Conservation (phyloP, 2,888 invertebrate species). For the Lacanobia wlatinum region DNA sequence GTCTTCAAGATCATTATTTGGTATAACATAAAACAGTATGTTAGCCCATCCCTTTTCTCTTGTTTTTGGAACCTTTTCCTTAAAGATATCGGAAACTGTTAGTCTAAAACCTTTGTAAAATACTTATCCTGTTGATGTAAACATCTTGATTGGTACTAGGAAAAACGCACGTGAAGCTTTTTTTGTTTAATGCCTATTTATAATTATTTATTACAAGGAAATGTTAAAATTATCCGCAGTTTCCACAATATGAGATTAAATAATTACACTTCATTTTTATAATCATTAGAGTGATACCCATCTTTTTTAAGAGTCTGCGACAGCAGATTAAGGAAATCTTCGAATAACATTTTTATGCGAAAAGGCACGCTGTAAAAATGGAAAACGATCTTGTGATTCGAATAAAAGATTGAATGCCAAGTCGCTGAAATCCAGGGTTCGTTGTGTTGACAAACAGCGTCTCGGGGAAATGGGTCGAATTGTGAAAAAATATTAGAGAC, state of each 20-base stretch:
- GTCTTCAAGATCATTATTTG: slow-evolving; percentile 25
- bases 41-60: background rate
- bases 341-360: slow-evolving; percentile 25
- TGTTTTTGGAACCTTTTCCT: slow-evolving; percentile 12
- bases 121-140: background rate
- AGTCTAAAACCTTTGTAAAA: background rate
- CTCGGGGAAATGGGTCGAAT: slow-evolving; percentile 18
- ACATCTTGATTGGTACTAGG: background rate
- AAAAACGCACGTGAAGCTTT: background rate
- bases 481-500: background rate
- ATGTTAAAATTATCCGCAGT: no score
- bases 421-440: slow-evolving; percentile 27
- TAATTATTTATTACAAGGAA: background rate
- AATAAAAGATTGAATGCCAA: slow-evolving; percentile 45
- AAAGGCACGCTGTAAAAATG: slow-evolving; percentile 29
- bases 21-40: background rate
- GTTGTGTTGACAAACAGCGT: slow-evolving; percentile 48
- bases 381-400: slow-evolving; percentile 36
- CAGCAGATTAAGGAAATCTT: background rate
- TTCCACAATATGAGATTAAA: background rate
- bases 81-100: background rate
- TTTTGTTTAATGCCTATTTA: background rate
- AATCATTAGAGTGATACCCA: background rate
- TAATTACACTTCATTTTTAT: background rate
- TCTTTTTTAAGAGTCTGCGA: no score